Evolutionary conservation across 2,113 vertebrate genomes (phyloP).

Genomic region (Neomonachus schauinslandi): DNA sequence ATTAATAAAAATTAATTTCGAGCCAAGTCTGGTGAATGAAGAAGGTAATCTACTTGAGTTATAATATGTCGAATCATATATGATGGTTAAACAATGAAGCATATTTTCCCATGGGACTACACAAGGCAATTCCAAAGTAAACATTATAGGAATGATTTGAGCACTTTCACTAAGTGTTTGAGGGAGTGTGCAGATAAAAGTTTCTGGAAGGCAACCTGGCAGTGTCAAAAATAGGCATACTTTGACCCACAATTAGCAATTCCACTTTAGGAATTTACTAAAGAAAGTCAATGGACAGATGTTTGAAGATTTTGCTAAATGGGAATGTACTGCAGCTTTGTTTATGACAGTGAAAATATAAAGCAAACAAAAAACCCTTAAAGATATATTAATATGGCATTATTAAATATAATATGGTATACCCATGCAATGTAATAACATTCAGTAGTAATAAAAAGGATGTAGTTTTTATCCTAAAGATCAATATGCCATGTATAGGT

Average conservation of each 20-base stretch:
- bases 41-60: background rate
- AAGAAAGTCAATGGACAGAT: background rate
- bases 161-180: background rate
- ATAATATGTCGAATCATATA: background rate
- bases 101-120: background rate
- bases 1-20: slow-evolving; percentile 1
- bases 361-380: background rate
- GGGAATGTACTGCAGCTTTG: background rate
- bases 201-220: background rate
- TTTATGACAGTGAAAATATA: background rate
- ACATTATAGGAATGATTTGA: background rate
- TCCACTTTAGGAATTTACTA: slow-evolving; percentile 31
- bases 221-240: background rate
- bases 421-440: background rate
- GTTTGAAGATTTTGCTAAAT: slow-evolving; percentile 30
- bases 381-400: background rate
- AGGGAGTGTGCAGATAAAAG: background rate
- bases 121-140: slow-evolving; percentile 42
- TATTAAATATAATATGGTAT: background rate
- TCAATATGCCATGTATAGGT: background rate
- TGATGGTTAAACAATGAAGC: background rate
- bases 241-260: slow-evolving; percentile 16
- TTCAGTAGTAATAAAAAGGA: slow-evolving; percentile 8
- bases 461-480: slow-evolving; percentile 9
- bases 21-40: background rate